phyloP scores from a whole-genome alignment of 2,888 invertebrate genomes.

The Ceramica pisi region DNA sequence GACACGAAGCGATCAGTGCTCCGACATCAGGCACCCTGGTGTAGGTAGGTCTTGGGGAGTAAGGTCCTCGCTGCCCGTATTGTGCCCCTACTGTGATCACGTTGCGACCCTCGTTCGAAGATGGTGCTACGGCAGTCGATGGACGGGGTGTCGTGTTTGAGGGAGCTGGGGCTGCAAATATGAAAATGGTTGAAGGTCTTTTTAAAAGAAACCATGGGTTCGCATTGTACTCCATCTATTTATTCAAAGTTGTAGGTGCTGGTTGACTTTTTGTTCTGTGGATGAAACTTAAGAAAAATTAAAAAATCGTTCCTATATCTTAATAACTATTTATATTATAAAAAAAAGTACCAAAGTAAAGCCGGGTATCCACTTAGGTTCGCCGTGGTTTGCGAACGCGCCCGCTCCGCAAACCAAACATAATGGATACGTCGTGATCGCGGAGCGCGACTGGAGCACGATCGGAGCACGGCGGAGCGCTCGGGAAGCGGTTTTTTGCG shows the following conservation, averaged over 20 bases:
- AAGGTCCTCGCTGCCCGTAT: slow-evolving; percentile 83
- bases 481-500: slow-evolving; percentile 43
- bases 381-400: slow-evolving; percentile 38
- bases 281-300: too few relatives aligned
- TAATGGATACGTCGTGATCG: slow-evolving; percentile 37
- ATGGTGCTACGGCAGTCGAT: slow-evolving; percentile 52
- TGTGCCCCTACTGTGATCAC: slow-evolving; percentile 87
- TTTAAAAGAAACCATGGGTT: too few relatives aligned
- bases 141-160: slow-evolving; percentile 55
- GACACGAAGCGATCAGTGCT: slow-evolving; percentile 90
- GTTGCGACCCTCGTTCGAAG: slow-evolving; percentile 72
- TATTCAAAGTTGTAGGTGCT: too few relatives aligned
- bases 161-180: slow-evolving; percentile 48
- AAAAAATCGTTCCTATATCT: too few relatives aligned
- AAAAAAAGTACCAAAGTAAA: too few relatives aligned
- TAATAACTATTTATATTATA: too few relatives aligned
- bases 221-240: too few relatives aligned
- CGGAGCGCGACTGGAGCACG: slow-evolving; percentile 23
- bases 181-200: not conserved
- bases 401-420: slow-evolving; percentile 38
- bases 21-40: slow-evolving; percentile 74
- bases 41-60: slow-evolving; percentile 77
- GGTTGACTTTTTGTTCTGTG: too few relatives aligned
- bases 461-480: slow-evolving; percentile 42
- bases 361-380: slow-evolving; percentile 24